Evolutionary conservation across 2,113 vertebrate genomes (phyloP).

Genomic region (Himantopus leucocephalus): DNA sequence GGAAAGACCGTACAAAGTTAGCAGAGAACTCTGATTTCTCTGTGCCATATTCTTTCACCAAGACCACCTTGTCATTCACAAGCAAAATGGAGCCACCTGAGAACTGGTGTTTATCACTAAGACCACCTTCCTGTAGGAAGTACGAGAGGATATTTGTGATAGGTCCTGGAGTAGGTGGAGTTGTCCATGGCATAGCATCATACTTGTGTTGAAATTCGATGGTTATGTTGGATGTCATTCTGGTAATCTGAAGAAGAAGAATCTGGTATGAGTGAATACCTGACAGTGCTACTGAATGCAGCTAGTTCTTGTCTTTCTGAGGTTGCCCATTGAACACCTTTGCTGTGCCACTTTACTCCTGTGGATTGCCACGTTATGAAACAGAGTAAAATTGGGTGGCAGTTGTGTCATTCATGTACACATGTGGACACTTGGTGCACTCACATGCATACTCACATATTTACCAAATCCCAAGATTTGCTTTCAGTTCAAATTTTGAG

Average conservation of each 20-base stretch:
- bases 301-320: background rate
- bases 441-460: rapidly evolving
- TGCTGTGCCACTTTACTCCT: background rate
- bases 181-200: rapidly evolving
- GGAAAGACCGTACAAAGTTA: background rate
- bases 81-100: background rate
- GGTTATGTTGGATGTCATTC: background rate
- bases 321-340: background rate
- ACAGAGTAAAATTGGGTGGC: background rate
- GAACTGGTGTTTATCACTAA: background rate
- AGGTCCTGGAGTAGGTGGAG: background rate
- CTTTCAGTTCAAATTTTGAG: background rate
- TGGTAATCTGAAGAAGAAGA: background rate
- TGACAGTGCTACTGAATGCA: background rate
- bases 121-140: background rate
- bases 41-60: rapidly evolving
- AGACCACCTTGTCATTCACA: background rate
- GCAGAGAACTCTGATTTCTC: background rate
- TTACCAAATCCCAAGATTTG: background rate
- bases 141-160: background rate
- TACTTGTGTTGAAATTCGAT: background rate
- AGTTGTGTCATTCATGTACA: background rate
- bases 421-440: rapidly evolving
- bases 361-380: background rate
- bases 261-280: background rate